Evolutionary conservation across 2,113 vertebrate genomes (phyloP).

Genomic region (Notothenia coriiceps): DNA sequence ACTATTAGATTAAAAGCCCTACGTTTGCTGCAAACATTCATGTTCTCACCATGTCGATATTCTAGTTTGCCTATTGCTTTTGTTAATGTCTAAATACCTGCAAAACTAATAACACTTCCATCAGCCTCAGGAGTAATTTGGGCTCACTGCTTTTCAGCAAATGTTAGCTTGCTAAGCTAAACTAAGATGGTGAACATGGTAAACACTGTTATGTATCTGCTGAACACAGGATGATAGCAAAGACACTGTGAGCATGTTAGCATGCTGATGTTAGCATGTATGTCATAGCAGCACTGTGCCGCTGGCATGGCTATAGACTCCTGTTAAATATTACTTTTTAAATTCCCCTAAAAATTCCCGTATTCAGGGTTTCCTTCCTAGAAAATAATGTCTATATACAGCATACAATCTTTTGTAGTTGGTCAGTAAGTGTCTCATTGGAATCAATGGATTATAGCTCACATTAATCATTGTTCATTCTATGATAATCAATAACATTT

Average conservation of each 20-base stretch:
- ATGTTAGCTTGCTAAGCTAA: background rate
- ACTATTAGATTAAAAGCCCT: too few relatives aligned
- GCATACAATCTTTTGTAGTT: background rate
- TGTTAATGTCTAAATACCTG: background rate
- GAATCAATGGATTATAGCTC: background rate
- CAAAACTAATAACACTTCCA: background rate
- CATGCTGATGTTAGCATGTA: background rate
- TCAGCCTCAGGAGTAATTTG: background rate
- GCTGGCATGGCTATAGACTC: background rate
- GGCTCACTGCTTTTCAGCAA: background rate
- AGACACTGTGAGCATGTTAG: background rate
- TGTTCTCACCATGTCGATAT: background rate
- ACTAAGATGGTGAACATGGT: background rate
- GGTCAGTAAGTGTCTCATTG: constrained; percentile 4
- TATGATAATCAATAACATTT: constrained; percentile 35
- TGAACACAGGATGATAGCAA: background rate
- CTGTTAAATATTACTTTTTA: background rate
- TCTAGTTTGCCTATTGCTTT: background rate
- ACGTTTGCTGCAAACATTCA: too few relatives aligned
- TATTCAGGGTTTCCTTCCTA: too few relatives aligned
- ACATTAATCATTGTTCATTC: constrained; percentile 23
- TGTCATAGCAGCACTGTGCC: background rate
- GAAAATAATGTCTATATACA: background rate
- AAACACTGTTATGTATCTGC: background rate
- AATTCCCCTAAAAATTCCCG: background rate